Conservation (phyloP, 1,140 invertebrate genomes). For the Drosophila fuyamai region DNA sequence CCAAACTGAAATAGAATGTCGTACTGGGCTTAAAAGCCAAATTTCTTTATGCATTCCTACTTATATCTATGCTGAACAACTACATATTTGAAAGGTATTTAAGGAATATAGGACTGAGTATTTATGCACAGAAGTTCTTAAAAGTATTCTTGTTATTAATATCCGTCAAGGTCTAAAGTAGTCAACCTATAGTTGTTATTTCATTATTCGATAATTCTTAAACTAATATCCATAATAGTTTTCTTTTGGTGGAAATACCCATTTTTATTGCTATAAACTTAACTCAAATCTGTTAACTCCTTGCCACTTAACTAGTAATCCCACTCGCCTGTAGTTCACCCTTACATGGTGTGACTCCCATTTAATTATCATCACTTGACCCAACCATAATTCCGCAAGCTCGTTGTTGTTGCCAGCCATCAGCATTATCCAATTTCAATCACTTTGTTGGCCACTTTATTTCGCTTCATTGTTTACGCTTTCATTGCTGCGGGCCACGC, state of each 20-base stretch:
- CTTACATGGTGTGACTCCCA: slow-evolving; percentile 4
- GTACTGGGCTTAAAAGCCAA: background rate
- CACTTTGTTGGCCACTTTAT: slow-evolving; percentile 71
- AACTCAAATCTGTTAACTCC: slow-evolving; percentile 9
- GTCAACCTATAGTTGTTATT: too few species aligned
- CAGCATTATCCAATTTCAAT: slow-evolving; percentile 74
- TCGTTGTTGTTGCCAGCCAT: slow-evolving; percentile 39
- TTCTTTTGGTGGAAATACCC: background rate
- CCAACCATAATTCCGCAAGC: background rate
- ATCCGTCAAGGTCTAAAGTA: too few species aligned
- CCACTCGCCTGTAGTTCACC: background rate
- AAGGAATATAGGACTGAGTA: background rate
- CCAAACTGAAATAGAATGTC: slow-evolving; percentile 16
- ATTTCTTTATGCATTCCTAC: slow-evolving; percentile 1
- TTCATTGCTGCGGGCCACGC: slow-evolving; percentile 34
- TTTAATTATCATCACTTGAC: slow-evolving; percentile 36
- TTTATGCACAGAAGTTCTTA: background rate
- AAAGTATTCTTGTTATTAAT: background rate
- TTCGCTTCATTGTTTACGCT: slow-evolving; percentile 67
- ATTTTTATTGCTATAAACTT: slow-evolving; percentile 8
- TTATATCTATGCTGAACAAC: slow-evolving; percentile 1
- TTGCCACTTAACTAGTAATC: background rate
- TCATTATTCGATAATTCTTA: too few species aligned
- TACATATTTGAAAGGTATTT: background rate
- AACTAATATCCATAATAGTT: background rate